Evolutionary conservation across 2,113 vertebrate genomes (phyloP).

Genomic region (Phrynosoma platyrhinos): DNA sequence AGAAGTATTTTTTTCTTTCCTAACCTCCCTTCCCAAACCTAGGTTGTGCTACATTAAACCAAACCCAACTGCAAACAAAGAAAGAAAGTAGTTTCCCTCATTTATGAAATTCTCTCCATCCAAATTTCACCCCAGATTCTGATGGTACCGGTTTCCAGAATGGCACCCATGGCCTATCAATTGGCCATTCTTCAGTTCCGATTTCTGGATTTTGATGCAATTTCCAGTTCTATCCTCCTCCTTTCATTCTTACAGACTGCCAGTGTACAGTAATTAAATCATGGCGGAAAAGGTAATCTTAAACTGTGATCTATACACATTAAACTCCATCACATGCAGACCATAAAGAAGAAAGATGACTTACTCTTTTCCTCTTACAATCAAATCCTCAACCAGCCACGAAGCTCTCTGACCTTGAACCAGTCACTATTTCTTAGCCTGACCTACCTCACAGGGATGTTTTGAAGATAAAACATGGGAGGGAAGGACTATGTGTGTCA

Average conservation of each 20-base stretch:
- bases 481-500: too few relatives aligned
- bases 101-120: background rate
- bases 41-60: background rate
- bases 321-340: background rate
- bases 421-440: too few relatives aligned
- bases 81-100: background rate
- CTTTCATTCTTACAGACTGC: background rate
- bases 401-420: background rate
- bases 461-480: background rate
- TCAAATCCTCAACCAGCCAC: background rate
- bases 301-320: too few relatives aligned
- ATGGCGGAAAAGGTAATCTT: too few relatives aligned
- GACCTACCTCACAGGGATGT: background rate
- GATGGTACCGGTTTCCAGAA: background rate
- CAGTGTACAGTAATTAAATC: background rate
- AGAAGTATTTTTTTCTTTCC: background rate
- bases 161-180: background rate
- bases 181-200: background rate
- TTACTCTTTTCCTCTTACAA: background rate
- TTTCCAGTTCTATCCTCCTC: background rate
- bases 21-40: background rate
- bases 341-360: background rate
- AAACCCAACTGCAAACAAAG: background rate
- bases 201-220: background rate
- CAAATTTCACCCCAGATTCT: background rate